Evolutionary conservation across 92 coral and sea anemone genomes (phyloP), one percentile per base, ranked within the genome.

Genomic region (Zoanthus solanderi): DNA sequence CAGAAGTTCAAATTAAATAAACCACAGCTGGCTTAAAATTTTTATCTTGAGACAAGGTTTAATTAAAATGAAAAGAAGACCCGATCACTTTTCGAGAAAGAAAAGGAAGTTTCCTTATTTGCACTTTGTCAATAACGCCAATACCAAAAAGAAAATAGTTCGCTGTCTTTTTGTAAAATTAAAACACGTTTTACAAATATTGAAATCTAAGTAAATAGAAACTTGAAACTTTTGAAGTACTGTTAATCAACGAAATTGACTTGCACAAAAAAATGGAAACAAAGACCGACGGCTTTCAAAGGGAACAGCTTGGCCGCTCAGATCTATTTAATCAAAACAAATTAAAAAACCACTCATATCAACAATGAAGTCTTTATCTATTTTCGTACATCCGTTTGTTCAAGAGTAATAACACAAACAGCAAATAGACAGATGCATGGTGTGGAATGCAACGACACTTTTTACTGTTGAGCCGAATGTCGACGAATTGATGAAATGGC

Each of bases 11-110:
- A 52, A 65, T 58, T 31, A 79, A 30, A 17, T 79, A 34, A 79
- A 34, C 65, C 85, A 63, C 85, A 80, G 85, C 85, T 63, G 89
- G 87, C 29, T 52, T 18, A 23, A 30, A 50, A 4, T 84, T 30
- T 44, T 84, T 57, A 53, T n/a, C 75, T 34, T 65, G 28, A 37
- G 68, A 30, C 88, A 46, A 7, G 12, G 56, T 50, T 71, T 84
- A 57, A 53, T 50, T 72, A 73, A 67, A 71, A 47, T 45, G 18
- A 48, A 6, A 10, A 28, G 65, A 47, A 53, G 44, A 2, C 34
- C 42, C 4, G 65, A n/a, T 83, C 28, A 42, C 2, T 66, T 44
- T 44, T 44, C 46, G 52, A 18, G 61, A 60, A 46, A 76, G 12
- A 31, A 34, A 44, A 65, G 61, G 72, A 47, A 48, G 7, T 53